These are phyloP conservation scores for Mercenaria mercenaria DNA, from an alignment of 1,140 invertebrate genomes.

Conservation along the genomic window DNA sequence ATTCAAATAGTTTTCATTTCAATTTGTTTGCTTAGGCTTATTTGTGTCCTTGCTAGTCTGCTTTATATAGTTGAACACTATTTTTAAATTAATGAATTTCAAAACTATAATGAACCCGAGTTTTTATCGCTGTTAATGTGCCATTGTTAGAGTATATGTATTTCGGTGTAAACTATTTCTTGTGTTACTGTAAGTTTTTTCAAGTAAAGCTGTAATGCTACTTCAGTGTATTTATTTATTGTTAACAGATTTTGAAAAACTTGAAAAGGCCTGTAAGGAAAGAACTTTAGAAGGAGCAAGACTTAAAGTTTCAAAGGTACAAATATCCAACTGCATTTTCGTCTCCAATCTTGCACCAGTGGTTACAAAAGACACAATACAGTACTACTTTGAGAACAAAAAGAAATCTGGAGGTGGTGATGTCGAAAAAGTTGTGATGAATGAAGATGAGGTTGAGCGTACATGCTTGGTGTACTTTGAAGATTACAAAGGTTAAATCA, in stretches of 20 bases:
- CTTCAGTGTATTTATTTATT: no score
- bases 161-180: no score
- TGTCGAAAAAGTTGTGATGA: slow-evolving; percentile 35
- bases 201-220: no score
- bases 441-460: background rate
- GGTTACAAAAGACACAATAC: slow-evolving; percentile 43
- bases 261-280: slow-evolving; percentile 3
- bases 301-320: slow-evolving; percentile 22
- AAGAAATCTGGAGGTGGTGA: slow-evolving; percentile 21
- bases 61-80: no score
- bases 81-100: no score
- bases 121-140: no score
- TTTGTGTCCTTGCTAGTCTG: no score
- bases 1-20: no score
- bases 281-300: slow-evolving; percentile 15
- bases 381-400: slow-evolving; percentile 57
- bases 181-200: no score
- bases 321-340: slow-evolving; percentile 33
- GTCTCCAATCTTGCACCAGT: slow-evolving; percentile 32
- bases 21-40: no score
- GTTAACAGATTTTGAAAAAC: slow-evolving; percentile 2
- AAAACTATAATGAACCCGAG: no score
- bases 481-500: slow-evolving; percentile 44
- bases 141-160: no score
- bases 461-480: slow-evolving; percentile 45